Conservation (phyloP, 1,140 invertebrate genomes). For the Sycophaga agraensis region DNA sequence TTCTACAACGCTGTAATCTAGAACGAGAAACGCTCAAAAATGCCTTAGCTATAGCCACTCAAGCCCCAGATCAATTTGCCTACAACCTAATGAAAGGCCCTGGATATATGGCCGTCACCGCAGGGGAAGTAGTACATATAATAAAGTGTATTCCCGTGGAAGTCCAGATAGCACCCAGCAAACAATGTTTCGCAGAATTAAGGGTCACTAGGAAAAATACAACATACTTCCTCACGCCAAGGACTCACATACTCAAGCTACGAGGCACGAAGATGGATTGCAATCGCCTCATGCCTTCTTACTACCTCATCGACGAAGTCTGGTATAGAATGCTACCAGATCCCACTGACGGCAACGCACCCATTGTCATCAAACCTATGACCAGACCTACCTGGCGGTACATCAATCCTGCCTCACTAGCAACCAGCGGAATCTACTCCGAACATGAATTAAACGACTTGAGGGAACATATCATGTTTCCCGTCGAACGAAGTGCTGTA, state of each 20-base stretch:
- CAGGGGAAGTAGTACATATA: constrained; percentile 24
- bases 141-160: constrained; percentile 25
- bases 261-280: background rate
- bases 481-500: background rate
- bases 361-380: background rate
- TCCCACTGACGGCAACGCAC: background rate
- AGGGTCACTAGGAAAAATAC: constrained; percentile 3
- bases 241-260: constrained; percentile 9
- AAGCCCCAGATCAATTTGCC: constrained; percentile 24
- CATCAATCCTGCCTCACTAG: background rate
- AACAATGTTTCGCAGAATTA: constrained; percentile 23
- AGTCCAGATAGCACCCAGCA: background rate
- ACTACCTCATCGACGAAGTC: background rate
- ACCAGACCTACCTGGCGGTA: background rate
- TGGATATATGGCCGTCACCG: constrained; percentile 18
- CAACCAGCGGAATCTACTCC: background rate
- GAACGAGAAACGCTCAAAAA: constrained; percentile 18
- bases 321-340: background rate
- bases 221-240: constrained; percentile 11
- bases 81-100: constrained; percentile 8
- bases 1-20: constrained; percentile 14
- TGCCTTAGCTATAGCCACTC: background rate
- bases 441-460: background rate
- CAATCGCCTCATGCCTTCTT: background rate
- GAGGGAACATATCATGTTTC: background rate